Base-by-base conservation (phyloP, 2,888 invertebrate species). In the Enoplolaimus lenunculus region DNA sequence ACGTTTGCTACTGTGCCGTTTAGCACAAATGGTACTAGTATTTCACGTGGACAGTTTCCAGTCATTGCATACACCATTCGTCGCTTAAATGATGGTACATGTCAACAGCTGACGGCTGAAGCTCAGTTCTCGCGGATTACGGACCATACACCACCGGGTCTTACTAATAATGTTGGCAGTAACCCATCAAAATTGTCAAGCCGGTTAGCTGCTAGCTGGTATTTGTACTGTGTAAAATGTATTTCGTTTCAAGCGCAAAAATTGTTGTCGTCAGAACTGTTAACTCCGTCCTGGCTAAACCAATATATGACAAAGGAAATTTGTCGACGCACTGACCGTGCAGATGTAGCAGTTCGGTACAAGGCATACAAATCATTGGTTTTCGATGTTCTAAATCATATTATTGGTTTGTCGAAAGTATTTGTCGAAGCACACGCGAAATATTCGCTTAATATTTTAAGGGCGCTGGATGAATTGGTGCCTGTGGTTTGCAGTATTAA, bases 1-100 rank as follows among this genome's bases (percentile, higher is more conserved):
- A 87, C 89, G 66, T 95, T 91, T 81, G 88, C 89, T 34, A 89
- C 92, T 0, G 93, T 93, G 81, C 90, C 93, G 16, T 85, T 94
- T 64, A 93, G 93, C 81, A 91, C 90, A 80, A 94, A 95, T 81
- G 95, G 95, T n/a, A 95, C 95, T 0, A 93, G 92, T 3, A 87
- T 93, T 73, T 89, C 90, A 0, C 86, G 95, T 70, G 97, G 97
- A 13, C 97, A 97, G 84, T 88, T 97, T 78, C 95, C 97, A 0
- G 89, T 90, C 78, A 86, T 97, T 67, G 84, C 95, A 26, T 97
- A 95, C 80, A 91, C 77, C 7, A 62, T 62, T n/a, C n/a, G n/a
- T n/a, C n/a, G n/a, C n/a, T n/a, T n/a, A n/a, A n/a, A n/a, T n/a
- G n/a, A n/a, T n/a, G n/a, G n/a, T n/a, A n/a, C n/a, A n/a, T n/a